Evolutionary conservation across 2,888 invertebrate species (phyloP).

Genomic region (Lithophane leautieri): DNA sequence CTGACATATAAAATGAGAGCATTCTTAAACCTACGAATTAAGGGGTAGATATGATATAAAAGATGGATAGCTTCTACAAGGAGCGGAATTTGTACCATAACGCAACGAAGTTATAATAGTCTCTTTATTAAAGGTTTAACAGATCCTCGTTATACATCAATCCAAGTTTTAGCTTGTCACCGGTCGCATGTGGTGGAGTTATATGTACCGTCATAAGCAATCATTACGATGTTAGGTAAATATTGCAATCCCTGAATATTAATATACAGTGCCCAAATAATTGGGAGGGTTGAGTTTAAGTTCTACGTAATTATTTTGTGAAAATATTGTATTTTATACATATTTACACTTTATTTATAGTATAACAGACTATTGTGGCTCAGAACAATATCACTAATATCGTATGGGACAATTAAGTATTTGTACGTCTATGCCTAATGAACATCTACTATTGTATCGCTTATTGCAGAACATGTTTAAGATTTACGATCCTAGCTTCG

Average conservation of each 20-base stretch:
- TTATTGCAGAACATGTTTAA: conserved; percentile 12
- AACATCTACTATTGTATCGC: conserved; percentile 8
- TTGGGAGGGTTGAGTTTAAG: background rate
- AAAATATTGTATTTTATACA: conserved; percentile 24
- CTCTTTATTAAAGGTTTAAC: background rate
- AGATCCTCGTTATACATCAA: background rate
- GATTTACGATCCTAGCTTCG: background rate
- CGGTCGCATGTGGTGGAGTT: background rate
- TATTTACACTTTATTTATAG: conserved; percentile 15
- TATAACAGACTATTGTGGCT: conserved; percentile 10
- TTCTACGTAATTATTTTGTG: background rate
- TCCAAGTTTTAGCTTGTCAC: background rate
- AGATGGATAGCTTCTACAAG: background rate
- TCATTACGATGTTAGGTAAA: conserved; percentile 6
- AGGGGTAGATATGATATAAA: conserved; percentile 9
- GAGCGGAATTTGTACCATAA: background rate
- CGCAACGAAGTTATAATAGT: background rate
- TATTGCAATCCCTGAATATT: conserved; percentile 7
- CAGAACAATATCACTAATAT: conserved; percentile 1
- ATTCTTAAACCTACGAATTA: conserved; percentile 42
- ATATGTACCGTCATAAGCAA: background rate
- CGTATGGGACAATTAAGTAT: background rate
- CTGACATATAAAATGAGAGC: conserved; percentile 54
- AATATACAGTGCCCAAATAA: background rate
- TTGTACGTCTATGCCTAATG: conserved; percentile 13